Evolutionary conservation across 1,140 invertebrate species (phyloP).

Genomic region (Mactra quadrangularis): DNA sequence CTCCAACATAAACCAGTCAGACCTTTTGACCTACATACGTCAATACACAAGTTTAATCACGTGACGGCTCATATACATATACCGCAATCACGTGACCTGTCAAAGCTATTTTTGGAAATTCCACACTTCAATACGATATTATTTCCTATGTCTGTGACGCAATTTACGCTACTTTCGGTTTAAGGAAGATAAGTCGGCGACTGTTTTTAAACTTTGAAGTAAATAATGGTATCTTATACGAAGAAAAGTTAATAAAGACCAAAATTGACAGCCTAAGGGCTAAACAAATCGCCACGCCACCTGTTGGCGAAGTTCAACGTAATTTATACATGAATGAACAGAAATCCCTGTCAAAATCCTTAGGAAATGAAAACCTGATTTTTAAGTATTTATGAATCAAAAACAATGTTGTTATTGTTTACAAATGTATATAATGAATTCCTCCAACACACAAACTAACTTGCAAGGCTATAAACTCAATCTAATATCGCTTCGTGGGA

Average conservation of each 20-base stretch:
- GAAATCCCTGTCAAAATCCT: conserved; percentile 55
- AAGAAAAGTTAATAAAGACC: too few species aligned
- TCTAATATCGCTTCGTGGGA: too few species aligned
- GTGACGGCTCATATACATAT: conserved; percentile 27
- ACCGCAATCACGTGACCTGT: conserved; percentile 47
- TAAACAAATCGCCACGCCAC: conserved; percentile 55
- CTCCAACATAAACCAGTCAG: conserved; percentile 27
- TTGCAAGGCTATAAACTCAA: too few species aligned
- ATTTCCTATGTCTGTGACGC: conserved; percentile 15
- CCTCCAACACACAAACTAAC: too few species aligned
- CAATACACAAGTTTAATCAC: conserved; percentile 50
- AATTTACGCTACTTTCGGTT: conserved; percentile 50
- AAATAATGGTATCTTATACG: too few species aligned
- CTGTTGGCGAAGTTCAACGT: conserved; percentile 42
- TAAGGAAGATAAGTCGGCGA: neutral
- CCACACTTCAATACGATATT: neutral
- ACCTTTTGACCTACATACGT: conserved; percentile 60
- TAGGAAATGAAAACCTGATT: neutral
- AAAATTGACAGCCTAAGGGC: conserved; percentile 50
- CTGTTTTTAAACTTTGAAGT: too few species aligned
- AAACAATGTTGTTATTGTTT: too few species aligned
- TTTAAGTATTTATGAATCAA: neutral
- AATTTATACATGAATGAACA: conserved; percentile 59
- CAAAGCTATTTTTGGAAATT: conserved; percentile 36
- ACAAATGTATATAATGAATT: too few species aligned